phyloP scores from a whole-genome alignment of 2,888 invertebrate genomes.

The Acanthococcus lagerstroemiae region DNA sequence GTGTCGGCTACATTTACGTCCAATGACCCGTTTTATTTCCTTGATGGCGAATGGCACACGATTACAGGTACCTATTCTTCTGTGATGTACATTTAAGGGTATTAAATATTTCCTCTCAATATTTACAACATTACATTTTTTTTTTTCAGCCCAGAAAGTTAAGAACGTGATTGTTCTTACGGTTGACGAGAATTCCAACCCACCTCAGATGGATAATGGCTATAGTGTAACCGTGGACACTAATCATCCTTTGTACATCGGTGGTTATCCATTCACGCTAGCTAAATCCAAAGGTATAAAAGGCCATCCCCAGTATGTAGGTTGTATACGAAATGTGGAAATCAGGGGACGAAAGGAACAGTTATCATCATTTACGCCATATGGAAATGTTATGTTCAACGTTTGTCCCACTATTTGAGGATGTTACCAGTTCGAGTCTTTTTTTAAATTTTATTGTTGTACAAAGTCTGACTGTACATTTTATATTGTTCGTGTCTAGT shows the following conservation, averaged over 20 bases:
- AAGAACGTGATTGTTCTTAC: conserved; percentile 79
- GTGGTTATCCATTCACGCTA: conserved; percentile 62
- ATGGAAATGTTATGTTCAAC: conserved; percentile 64
- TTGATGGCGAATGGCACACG: conserved; percentile 92
- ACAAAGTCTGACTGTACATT: too few relatives aligned
- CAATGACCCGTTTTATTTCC: conserved; percentile 59
- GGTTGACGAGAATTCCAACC: conserved; percentile 67
- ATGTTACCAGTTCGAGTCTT: too few relatives aligned
- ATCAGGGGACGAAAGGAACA: conserved; percentile 51
- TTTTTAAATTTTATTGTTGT: background rate
- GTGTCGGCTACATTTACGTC: conserved; percentile 62
- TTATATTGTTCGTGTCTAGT: too few relatives aligned
- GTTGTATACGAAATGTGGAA: conserved; percentile 63
- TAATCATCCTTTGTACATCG: conserved; percentile 76
- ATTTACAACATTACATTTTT: background rate
- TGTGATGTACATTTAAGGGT: background rate
- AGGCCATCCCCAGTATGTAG: conserved; percentile 61
- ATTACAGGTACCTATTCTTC: conserved; percentile 56
- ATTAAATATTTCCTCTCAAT: background rate
- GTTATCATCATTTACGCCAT: conserved; percentile 51
- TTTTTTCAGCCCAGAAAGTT: conserved; percentile 64
- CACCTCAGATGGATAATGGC: conserved; percentile 54
- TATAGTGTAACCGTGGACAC: conserved; percentile 63
- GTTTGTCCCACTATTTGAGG: conserved; percentile 70
- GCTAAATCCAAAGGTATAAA: conserved; percentile 53